Base-by-base conservation (phyloP, 2,888 invertebrate species). In the Gymnosoma rotundatum region DNA sequence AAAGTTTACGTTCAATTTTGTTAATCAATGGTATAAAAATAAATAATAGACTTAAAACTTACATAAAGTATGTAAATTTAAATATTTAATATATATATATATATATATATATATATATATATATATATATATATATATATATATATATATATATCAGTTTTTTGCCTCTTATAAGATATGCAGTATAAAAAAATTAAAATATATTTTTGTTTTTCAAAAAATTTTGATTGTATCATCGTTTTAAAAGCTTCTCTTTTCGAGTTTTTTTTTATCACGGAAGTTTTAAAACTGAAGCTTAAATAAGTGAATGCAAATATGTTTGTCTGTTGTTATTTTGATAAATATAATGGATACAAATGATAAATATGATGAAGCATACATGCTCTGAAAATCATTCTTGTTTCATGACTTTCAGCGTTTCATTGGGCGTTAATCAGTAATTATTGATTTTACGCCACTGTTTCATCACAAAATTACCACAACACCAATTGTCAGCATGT, bases 391-490 rank as follows among this genome's bases (percentile, higher is more conserved):
- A 83, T 78, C 84, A 84, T 70, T 80, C 83, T 80, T 64, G 73
- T 78, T 76, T 83, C 69, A 80, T 81, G 78, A 84, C 73, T 83
- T 79, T 79, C 67, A 84, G 50, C 20, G 70, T 67, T 76, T 58
- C 74, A 83, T 78, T 80, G 45, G 70, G 75, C 76, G 80, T 80
- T 86, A 89, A 90, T 91, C 90, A 95, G 93, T 95, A 95, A 93
- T 95, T 95, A 91, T 96, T 95, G 74, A 95, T 95, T 92, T 95
- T 95, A 88, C 95, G 94, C 93, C 96, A 94, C 88, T 96, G 95
- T 92, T 95, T 95, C 91, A 94, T 93, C 86, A 96, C 95, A 93
- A 96, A 95, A 88, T 95, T 94, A 91, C 96, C 96, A 92, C 96
- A 96, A 92, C 96, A 96, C 96, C 96, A 96, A 85, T 91, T 92